Conservation (phyloP, 2,888 invertebrate species). For the Thecocarcelia acutangulata region DNA sequence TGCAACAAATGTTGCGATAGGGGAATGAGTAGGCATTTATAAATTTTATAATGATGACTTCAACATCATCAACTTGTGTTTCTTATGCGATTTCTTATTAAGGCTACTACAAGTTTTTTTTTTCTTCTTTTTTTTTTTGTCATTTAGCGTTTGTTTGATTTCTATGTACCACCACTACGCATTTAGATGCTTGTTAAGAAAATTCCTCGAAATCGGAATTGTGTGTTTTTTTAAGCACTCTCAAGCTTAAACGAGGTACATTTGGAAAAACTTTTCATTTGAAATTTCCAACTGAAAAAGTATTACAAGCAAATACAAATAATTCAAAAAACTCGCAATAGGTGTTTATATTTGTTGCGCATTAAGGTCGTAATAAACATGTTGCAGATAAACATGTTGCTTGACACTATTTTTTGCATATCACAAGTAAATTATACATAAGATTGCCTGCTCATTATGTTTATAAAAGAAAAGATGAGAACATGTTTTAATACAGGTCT, state of each 20-base stretch:
- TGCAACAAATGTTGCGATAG: slow-evolving; percentile 60
- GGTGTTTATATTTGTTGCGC: no score
- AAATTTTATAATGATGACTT: slow-evolving; percentile 65
- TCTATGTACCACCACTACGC: slow-evolving; percentile 14
- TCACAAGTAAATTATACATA: no score
- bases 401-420: no score
- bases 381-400: no score
- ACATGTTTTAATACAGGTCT: no score
- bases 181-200: slow-evolving; percentile 41
- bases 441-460: no score
- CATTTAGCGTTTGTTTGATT: slow-evolving; percentile 34
- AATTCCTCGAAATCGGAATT: slow-evolving; percentile 46
- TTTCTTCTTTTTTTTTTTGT: slow-evolving; percentile 8
- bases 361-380: no score
- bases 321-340: not conserved
- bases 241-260: slow-evolving; percentile 12
- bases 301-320: not conserved
- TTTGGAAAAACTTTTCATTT: not conserved
- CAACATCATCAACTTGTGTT: slow-evolving; percentile 35
- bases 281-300: no score
- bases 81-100: slow-evolving; percentile 55
- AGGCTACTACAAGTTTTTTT: slow-evolving; percentile 59
- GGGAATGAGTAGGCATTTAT: slow-evolving; percentile 60
- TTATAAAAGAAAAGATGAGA: no score
- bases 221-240: no score